phyloP scores from a whole-genome alignment of 2,888 invertebrate species.

The Chelonus formosanus region DNA sequence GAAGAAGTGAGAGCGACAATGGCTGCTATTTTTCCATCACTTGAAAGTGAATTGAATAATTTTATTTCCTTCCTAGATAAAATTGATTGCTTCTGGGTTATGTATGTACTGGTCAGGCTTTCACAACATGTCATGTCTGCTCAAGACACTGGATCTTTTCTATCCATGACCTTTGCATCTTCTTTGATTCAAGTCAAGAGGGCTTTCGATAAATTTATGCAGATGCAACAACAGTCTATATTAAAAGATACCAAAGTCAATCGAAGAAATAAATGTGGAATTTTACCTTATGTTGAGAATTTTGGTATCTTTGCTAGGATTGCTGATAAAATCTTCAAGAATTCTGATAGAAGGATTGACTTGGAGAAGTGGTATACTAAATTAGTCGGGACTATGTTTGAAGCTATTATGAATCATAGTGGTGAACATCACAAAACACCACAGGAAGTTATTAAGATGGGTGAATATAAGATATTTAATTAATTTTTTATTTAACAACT shows the following conservation, averaged over 20 bases:
- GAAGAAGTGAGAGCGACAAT: slow-evolving; percentile 87
- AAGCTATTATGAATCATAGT: slow-evolving; percentile 81
- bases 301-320: slow-evolving; percentile 87
- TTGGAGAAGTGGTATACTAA: slow-evolving; percentile 90
- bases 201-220: slow-evolving; percentile 91
- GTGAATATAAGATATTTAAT: slow-evolving; percentile 55
- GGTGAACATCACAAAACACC: slow-evolving; percentile 91
- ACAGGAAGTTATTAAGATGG: slow-evolving; percentile 90
- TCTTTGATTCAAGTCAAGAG: slow-evolving; percentile 88
- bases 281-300: slow-evolving; percentile 87
- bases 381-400: slow-evolving; percentile 84
- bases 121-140: slow-evolving; percentile 93
- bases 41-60: slow-evolving; percentile 86
- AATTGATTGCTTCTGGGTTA: slow-evolving; percentile 90
- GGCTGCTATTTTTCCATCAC: slow-evolving; percentile 86
- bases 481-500: not conserved
- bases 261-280: slow-evolving; percentile 84
- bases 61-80: slow-evolving; percentile 89
- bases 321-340: slow-evolving; percentile 87
- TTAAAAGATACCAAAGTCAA: slow-evolving; percentile 77
- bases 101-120: slow-evolving; percentile 90
- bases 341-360: slow-evolving; percentile 86
- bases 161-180: slow-evolving; percentile 87
- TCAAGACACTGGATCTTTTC: slow-evolving; percentile 85
- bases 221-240: slow-evolving; percentile 81